phyloP scores from a whole-genome alignment of 2,797 vertebrate species.

The Staurois parvus region DNA sequence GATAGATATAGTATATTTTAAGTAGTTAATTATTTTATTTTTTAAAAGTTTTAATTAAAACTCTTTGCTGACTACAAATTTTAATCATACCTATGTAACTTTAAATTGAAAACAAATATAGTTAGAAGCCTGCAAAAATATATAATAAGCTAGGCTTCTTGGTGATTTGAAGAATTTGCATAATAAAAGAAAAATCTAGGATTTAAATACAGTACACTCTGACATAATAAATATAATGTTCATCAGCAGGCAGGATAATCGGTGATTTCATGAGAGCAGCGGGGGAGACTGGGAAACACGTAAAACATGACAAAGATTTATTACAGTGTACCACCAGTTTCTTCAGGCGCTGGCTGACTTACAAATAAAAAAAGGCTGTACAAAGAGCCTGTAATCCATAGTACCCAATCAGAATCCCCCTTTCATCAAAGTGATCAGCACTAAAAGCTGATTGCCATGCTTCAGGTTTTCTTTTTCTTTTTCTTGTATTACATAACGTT shows the following conservation, averaged over 20 bases:
- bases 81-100: too few relatives aligned
- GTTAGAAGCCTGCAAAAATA: slow-evolving; percentile 12
- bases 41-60: too few relatives aligned
- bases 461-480: too few relatives aligned
- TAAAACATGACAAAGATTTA: slow-evolving; percentile 22
- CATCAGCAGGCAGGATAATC: slow-evolving; percentile 36
- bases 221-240: slow-evolving; percentile 49
- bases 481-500: too few relatives aligned
- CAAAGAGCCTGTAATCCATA: background rate
- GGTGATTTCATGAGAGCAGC: slow-evolving; percentile 28
- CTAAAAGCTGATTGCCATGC: too few relatives aligned
- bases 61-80: too few relatives aligned
- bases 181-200: slow-evolving; percentile 33
- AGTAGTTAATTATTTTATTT: too few relatives aligned
- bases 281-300: slow-evolving; percentile 28
- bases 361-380: background rate
- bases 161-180: slow-evolving; percentile 29
- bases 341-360: background rate
- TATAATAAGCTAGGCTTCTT: slow-evolving; percentile 9
- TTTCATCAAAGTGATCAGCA: too few relatives aligned
- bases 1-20: too few relatives aligned
- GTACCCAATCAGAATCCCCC: background rate
- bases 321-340: background rate
- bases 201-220: slow-evolving; percentile 47
- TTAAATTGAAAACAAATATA: background rate